phyloP scores from a whole-genome alignment of 1,140 invertebrate genomes.

The Pinna nobilis region DNA sequence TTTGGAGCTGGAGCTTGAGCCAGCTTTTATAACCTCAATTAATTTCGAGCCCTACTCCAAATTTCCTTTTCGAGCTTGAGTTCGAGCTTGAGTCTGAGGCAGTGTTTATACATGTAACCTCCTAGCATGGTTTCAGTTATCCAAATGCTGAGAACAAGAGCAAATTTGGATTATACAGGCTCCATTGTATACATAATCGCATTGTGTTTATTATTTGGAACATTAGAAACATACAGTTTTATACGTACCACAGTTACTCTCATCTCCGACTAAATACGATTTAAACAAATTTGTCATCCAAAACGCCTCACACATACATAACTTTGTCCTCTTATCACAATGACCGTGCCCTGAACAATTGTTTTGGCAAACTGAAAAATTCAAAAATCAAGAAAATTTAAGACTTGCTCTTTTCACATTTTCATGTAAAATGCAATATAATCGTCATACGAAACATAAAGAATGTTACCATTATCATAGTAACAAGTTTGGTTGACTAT shows the following conservation, averaged over 20 bases:
- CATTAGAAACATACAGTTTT: background rate
- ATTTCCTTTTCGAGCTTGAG: too few species aligned
- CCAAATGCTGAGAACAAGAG: background rate
- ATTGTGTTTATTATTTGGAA: background rate
- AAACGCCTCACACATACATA: conserved; percentile 94
- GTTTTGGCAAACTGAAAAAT: conserved; percentile 86
- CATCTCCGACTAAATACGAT: conserved; percentile 79
- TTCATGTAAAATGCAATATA: background rate
- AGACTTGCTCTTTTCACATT: background rate
- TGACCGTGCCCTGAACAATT: conserved; percentile 94
- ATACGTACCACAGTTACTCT: conserved; percentile 86
- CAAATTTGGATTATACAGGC: too few species aligned
- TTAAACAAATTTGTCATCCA: conserved; percentile 92
- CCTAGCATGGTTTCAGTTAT: background rate
- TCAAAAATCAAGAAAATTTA: conserved; percentile 1
- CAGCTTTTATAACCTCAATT: too few species aligned
- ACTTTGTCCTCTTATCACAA: conserved; percentile 88
- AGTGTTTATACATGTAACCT: too few species aligned
- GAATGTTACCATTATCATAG: background rate
- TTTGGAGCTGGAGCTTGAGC: too few species aligned
- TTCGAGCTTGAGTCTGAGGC: too few species aligned
- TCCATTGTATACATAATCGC: too few species aligned
- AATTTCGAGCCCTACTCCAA: too few species aligned
- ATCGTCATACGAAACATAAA: background rate
- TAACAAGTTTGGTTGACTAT: background rate